Evolutionary conservation across 2,888 invertebrate genomes (phyloP).

Genomic region (Griposia aprilina): DNA sequence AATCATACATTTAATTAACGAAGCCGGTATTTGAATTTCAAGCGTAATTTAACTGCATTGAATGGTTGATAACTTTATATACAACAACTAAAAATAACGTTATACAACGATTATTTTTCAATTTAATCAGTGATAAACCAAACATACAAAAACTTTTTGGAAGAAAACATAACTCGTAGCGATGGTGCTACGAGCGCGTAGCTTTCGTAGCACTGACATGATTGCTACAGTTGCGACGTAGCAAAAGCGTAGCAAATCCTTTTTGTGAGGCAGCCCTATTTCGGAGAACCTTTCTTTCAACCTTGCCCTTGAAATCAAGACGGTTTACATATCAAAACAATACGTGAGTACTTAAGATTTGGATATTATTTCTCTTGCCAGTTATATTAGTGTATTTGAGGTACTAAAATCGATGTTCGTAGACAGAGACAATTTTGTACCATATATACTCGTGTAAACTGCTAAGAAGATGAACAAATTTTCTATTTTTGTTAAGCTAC

Average conservation of each 20-base stretch:
- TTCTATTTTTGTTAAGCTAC: background rate
- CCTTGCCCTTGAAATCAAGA: slow-evolving; percentile 25
- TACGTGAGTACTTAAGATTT: slow-evolving; percentile 25
- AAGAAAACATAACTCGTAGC: background rate
- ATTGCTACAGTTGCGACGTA: slow-evolving; percentile 40
- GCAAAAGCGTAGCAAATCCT: slow-evolving; percentile 26
- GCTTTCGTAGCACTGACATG: slow-evolving; percentile 25
- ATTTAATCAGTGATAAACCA: no score
- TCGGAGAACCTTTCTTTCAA: slow-evolving; percentile 23
- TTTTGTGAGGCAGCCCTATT: slow-evolving; percentile 44
- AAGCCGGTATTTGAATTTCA: no score
- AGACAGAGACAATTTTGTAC: background rate
- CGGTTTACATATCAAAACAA: slow-evolving; percentile 43
- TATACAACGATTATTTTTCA: background rate
- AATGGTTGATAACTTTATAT: no score
- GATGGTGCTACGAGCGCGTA: slow-evolving; percentile 27
- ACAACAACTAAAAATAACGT: background rate
- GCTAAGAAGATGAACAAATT: background rate
- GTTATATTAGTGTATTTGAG: slow-evolving; percentile 11
- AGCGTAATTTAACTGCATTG: no score
- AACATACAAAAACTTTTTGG: background rate
- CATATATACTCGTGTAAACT: background rate
- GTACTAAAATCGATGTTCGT: slow-evolving; percentile 13
- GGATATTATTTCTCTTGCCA: slow-evolving; percentile 27
- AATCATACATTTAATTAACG: no score